phyloP scores from a whole-genome alignment of 2,888 invertebrate genomes.

The Penaeus monodon region DNA sequence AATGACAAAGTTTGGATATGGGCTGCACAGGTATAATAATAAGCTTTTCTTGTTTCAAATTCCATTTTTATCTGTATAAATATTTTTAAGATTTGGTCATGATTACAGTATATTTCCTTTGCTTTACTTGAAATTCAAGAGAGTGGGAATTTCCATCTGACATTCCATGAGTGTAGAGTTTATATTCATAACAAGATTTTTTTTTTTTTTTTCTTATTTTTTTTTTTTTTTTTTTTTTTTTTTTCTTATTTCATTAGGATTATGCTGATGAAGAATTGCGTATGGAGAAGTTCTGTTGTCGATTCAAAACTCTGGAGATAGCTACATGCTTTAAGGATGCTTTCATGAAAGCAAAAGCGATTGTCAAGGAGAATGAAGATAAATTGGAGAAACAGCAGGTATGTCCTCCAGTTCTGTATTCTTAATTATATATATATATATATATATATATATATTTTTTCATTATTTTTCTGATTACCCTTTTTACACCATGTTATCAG shows the following conservation, averaged over 20 bases:
- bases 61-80: no score
- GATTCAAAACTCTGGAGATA: conserved; percentile 64
- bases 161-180: no score
- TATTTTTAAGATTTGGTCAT: no score
- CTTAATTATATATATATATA: not conserved
- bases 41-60: not conserved
- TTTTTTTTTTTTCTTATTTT: no score
- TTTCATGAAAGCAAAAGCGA: conserved; percentile 55
- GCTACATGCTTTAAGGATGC: conserved; percentile 58
- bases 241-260: conserved; percentile 38
- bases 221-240: not conserved
- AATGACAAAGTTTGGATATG: conserved; percentile 62
- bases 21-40: conserved; percentile 60
- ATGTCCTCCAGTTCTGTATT: not conserved
- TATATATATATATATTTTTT: not conserved
- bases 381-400: conserved; percentile 2
- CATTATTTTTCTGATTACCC: not conserved
- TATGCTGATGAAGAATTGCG: conserved; percentile 63
- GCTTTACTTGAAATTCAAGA: not conserved
- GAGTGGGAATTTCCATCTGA: not conserved
- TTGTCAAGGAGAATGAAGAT: conserved; percentile 47
- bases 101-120: not conserved
- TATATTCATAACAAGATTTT: no score
- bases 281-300: conserved; percentile 64
- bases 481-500: not conserved